phyloP scores from a whole-genome alignment of 2,888 invertebrate species.

The Maniola hyperantus region DNA sequence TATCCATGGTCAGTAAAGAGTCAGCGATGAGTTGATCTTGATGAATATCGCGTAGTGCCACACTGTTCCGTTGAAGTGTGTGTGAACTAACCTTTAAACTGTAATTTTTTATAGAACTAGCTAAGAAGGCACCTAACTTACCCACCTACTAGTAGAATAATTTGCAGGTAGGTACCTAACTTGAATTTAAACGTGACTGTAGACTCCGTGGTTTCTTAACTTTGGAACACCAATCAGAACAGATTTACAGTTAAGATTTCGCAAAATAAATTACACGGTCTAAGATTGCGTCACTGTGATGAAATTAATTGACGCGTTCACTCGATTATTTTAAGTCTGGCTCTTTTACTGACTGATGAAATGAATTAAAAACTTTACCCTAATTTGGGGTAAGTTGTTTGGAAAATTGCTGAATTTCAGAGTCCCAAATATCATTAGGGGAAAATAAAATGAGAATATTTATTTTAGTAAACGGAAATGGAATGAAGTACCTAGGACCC shows the following conservation, averaged over 20 bases:
- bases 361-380: slow-evolving; percentile 24
- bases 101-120: no score
- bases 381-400: slow-evolving; percentile 21
- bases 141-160: no score
- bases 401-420: slow-evolving; percentile 9
- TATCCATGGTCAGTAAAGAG: no score
- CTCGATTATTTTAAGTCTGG: slow-evolving; percentile 23
- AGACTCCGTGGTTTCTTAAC: slow-evolving; percentile 8
- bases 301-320: slow-evolving; percentile 25
- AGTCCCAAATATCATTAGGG: slow-evolving; percentile 1
- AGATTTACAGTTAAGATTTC: slow-evolving; percentile 22
- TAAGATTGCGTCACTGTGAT: slow-evolving; percentile 15
- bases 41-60: no score
- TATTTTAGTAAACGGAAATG: not conserved
- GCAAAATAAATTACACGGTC: slow-evolving; percentile 18
- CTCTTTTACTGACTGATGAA: slow-evolving; percentile 21
- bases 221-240: slow-evolving; percentile 15
- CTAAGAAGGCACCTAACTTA: no score
- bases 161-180: not conserved
- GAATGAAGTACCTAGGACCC: not conserved
- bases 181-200: not conserved
- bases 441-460: not conserved
- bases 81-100: no score
- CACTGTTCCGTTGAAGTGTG: no score
- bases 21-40: no score